Conservation (phyloP, 2,113 vertebrate species). For the Prunella fulvescens region DNA sequence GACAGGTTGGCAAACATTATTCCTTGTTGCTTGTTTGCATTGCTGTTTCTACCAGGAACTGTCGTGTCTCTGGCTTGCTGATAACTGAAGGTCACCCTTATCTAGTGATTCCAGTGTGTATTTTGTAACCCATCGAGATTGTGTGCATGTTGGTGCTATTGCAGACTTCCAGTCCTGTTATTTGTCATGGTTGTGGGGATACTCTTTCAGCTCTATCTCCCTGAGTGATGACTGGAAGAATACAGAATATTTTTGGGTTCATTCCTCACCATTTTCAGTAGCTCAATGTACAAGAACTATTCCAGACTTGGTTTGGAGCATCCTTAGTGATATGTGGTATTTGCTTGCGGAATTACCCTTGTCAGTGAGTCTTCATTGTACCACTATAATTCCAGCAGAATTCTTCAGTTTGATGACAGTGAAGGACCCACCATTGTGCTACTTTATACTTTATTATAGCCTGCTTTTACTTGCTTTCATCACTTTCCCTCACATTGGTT, state of each 20-base stretch:
- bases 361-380: background rate
- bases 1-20: background rate
- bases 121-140: background rate
- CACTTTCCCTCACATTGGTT: background rate
- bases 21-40: background rate
- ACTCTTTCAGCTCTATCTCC: background rate
- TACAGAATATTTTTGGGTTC: background rate
- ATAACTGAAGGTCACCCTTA: background rate
- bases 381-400: background rate
- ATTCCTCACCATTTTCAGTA: background rate
- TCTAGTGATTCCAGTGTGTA: background rate
- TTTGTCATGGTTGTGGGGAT: background rate
- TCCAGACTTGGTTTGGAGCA: background rate
- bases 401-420: background rate
- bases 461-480: background rate
- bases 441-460: background rate
- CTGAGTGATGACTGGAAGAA: background rate
- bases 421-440: background rate
- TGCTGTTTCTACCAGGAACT: background rate
- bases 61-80: background rate
- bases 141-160: background rate
- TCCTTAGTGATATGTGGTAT: background rate
- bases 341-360: background rate
- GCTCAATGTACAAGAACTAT: background rate
- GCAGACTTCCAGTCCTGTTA: background rate